Evolutionary conservation across 2,797 vertebrate species (phyloP), one percentile per base, ranked within the genome.

Genomic region (Pristis pectinata): DNA sequence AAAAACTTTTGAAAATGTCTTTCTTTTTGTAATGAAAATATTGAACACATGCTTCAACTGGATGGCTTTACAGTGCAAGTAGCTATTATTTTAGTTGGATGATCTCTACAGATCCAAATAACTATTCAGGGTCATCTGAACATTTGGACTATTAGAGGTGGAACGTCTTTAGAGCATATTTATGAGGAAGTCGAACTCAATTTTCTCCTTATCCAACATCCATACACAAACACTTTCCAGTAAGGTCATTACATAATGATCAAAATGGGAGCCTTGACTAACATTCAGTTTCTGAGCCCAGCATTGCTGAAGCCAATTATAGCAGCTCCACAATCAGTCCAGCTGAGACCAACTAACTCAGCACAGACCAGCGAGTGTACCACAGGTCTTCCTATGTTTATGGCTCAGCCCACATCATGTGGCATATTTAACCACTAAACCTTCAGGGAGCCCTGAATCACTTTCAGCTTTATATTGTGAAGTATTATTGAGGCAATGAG

Each of bases 71-170:
- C 8, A 41, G 59, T 37, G n/a, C 61, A 91, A 41, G n/a, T 37
- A 64, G 37, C 59, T 64, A 91, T 91, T 64, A 67, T 67, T 67
- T 41, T 91, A 41, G 19, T 91, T 24, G 59, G 17, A 59, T 91
- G n/a, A 91, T 91, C 61, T 37, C n/a, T 27, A 67, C n/a, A 22
- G 87, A 27, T 67, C 87, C 61, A 91, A 91, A 24, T 67, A 91
- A 91, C 61, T 41, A 64, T 67, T 67, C 61, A 24, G 8, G 61
- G n/a, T 67, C n/a, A 67, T 67, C 64, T 91, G 87, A 67, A 41
- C 61, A 67, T 91, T 91, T 91, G 59, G 87, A 91, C 61, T 37
- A 91, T 91, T 91, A 91, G 87, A 91, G 87, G 37, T 24, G 87
- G n/a, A 64, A 67, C 27, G 24, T 67, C n/a, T 67, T 91, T 41